Percentiles rank a stretch among this genome's conserved stretches.
phyloP scores from a whole-genome alignment of 2,797 vertebrate species.

The Protosalanx chinensis region DNA sequence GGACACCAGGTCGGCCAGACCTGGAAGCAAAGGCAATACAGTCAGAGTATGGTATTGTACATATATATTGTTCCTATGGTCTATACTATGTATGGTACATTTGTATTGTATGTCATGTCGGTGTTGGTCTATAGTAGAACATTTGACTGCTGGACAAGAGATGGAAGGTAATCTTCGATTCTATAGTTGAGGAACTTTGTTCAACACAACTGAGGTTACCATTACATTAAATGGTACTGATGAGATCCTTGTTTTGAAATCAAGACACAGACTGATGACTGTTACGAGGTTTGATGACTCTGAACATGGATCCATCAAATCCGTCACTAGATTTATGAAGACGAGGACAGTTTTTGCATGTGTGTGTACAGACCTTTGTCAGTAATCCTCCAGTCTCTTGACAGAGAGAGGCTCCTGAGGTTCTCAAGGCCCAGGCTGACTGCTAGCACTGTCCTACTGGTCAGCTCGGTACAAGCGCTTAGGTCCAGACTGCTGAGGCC shows the following conservation, averaged over 20 bases:
- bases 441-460: slow-evolving; percentile 68
- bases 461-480: slow-evolving; percentile 78
- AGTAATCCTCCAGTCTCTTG: slow-evolving; percentile 72
- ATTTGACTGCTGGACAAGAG: no score
- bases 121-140: no score
- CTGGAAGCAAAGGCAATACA: slow-evolving; percentile 33
- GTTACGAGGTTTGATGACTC: neutral
- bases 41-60: no score
- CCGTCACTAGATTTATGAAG: neutral
- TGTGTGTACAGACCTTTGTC: slow-evolving; percentile 59
- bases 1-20: slow-evolving; percentile 66
- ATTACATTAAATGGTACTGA: no score
- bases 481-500: slow-evolving; percentile 74
- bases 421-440: slow-evolving; percentile 57
- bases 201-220: no score
- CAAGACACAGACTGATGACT: neutral
- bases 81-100: no score
- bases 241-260: neutral
- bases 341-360: no score
- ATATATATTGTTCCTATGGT: no score
- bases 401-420: slow-evolving; percentile 68
- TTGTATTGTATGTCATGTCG: no score
- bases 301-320: neutral
- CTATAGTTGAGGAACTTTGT: no score
- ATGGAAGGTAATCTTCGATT: no score